phyloP scores from a whole-genome alignment of 2,113 vertebrate genomes.

The Gallinago jamesoni region DNA sequence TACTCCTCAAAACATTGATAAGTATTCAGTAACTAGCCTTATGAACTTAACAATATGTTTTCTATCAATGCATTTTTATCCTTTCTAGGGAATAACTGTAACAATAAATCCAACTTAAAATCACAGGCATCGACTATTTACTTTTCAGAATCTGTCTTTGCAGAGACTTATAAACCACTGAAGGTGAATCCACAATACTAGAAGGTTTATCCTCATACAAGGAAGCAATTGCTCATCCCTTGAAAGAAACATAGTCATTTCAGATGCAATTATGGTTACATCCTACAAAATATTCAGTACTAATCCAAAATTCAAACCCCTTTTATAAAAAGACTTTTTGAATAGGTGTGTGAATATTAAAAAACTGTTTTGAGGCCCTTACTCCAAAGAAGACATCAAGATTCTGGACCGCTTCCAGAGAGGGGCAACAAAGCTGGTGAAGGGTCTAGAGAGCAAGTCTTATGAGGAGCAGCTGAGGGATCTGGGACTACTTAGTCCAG shows the following conservation, averaged over 20 bases:
- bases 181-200: not conserved
- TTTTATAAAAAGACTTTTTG: not conserved
- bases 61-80: not conserved
- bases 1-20: not conserved
- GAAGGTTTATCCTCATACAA: not conserved
- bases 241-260: slow-evolving; percentile 36
- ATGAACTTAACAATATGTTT: slow-evolving; percentile 24
- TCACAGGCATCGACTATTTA: slow-evolving; percentile 15
- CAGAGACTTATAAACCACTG: not conserved
- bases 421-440: too few species aligned
- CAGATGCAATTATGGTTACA: slow-evolving; percentile 34
- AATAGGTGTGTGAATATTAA: not conserved
- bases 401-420: too few species aligned
- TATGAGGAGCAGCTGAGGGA: too few species aligned
- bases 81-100: not conserved
- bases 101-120: slow-evolving; percentile 42
- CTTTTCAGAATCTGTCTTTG: slow-evolving; percentile 39
- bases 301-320: slow-evolving; percentile 14
- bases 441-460: too few species aligned
- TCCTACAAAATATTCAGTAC: slow-evolving; percentile 32
- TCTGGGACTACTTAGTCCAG: too few species aligned
- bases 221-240: slow-evolving; percentile 20
- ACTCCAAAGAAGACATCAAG: too few species aligned
- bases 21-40: not conserved
- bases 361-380: not conserved